Percentiles rank a stretch among this genome's conserved stretches.
Conservation (phyloP, 2,888 invertebrate genomes). For the Nomada goodeniana region DNA sequence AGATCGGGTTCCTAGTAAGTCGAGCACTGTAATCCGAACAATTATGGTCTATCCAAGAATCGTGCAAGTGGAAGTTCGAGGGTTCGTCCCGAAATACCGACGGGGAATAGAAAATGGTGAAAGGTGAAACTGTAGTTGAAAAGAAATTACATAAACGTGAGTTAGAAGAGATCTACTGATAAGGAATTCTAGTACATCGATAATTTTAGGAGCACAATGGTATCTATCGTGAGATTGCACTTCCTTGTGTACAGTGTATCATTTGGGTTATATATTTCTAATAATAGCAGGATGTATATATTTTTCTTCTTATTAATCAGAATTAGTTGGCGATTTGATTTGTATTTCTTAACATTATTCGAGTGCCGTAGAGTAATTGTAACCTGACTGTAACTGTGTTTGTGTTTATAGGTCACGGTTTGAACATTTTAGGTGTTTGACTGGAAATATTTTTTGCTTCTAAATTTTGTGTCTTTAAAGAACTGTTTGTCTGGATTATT, state of each 20-base stretch:
- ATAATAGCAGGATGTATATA: not conserved
- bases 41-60: conserved; percentile 35
- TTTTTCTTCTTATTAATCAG: not conserved
- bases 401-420: too few relatives aligned
- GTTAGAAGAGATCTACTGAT: not conserved
- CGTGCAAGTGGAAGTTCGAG: not conserved
- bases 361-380: too few relatives aligned
- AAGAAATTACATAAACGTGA: conserved; percentile 35
- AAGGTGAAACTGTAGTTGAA: conserved; percentile 31
- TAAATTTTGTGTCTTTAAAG: too few relatives aligned
- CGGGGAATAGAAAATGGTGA: conserved; percentile 27
- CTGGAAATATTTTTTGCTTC: too few relatives aligned
- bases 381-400: too few relatives aligned
- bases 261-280: not conserved
- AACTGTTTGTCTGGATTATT: too few relatives aligned
- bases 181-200: conserved; percentile 4
- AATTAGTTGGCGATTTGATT: too few relatives aligned
- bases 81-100: conserved; percentile 9
- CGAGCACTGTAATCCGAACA: conserved; percentile 49
- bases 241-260: not conserved
- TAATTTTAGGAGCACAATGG: not conserved
- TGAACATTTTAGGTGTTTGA: too few relatives aligned
- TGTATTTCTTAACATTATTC: too few relatives aligned
- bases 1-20: conserved; percentile 42
- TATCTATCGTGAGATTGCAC: not conserved